Base-by-base conservation (phyloP, 2,797 vertebrate species). In the Prunella strophiata region DNA sequence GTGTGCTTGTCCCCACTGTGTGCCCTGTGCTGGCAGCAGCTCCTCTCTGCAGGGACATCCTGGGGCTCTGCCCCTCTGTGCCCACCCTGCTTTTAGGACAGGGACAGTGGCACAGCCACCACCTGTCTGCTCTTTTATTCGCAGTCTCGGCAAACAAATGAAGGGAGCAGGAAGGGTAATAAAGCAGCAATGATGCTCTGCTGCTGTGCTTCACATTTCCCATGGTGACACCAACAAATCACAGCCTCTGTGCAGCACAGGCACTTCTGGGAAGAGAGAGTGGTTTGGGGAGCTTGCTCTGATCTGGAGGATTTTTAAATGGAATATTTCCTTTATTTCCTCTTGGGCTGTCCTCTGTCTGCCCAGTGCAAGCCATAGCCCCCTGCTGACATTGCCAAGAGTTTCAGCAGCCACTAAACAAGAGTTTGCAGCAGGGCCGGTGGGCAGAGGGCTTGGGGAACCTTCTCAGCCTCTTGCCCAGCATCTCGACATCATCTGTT, bases 201-300 rank as follows among this genome's bases (percentile, higher is more conserved):
- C 88, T 93, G 82, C 74, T 38, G 34, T 57, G 58, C 88, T 88
- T 79, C 75, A 82, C 85, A 78, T 93, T 72, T 89, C 85, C 82
- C 85, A 6, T 8, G 47, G 82, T 1, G 43, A 81, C 55, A 63
- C 51, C 71, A 87, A 48, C 78, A 75, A 85, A 82, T 52, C 3
- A 3, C 66, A 79, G 86, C 34, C 36, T 50, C 42, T 2, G 7
- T 50, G 23, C 34, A 52, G 62, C 11, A 3, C 2, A 0, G 81
- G 61, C 38, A 23, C 26, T 19, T 43, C 58, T 85, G 55, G 68
- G 47, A 67, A 38, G 36, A 82, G 52, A 79, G 43, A 45, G 13
- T 34, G 42, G 6, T 10, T 67, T 32, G 25, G 58, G 52, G 40
- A 42, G 10, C 19, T 42, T 59, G 29, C 29, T 85, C 42, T 57